phyloP scores from a whole-genome alignment of 37 sponge, comb jelly and placozoan genomes.

The Halisarca cf. caerulea region DNA sequence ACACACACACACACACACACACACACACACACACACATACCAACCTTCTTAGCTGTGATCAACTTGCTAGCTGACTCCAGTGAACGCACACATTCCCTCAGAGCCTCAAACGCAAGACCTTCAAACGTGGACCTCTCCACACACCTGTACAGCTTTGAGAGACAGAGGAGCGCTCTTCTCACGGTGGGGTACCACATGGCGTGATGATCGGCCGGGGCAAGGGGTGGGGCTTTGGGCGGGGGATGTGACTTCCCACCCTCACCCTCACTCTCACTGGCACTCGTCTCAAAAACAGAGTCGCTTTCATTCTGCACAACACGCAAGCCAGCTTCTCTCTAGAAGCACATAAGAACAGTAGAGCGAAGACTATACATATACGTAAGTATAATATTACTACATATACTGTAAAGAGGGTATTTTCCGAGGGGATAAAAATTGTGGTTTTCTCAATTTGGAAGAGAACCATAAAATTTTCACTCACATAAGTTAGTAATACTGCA shows the following conservation, averaged over 20 bases:
- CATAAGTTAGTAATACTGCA: too few species aligned
- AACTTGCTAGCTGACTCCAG: slow-evolving; percentile 70
- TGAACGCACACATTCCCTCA: slow-evolving; percentile 86
- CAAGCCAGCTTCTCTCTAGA: slow-evolving; percentile 53
- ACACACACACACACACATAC: too few species aligned
- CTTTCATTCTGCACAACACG: not conserved
- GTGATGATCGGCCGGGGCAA: slow-evolving; percentile 87
- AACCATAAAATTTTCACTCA: too few species aligned
- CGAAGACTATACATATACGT: too few species aligned
- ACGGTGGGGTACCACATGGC: slow-evolving; percentile 99
- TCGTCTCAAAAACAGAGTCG: slow-evolving; percentile 24
- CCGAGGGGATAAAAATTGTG: too few species aligned
- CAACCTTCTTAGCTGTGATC: slow-evolving; percentile 78
- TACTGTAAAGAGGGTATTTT: too few species aligned
- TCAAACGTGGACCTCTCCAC: slow-evolving; percentile 93
- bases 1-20: too few species aligned
- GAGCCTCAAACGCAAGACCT: slow-evolving; percentile 91
- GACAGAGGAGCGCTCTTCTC: slow-evolving; percentile 88
- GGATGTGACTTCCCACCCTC: not conserved
- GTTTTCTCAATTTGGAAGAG: too few species aligned
- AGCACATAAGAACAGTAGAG: too few species aligned
- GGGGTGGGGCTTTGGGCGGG: not conserved
- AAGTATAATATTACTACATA: too few species aligned
- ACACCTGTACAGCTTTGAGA: slow-evolving; percentile 96
- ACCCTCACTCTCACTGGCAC: slow-evolving; percentile 22